Evolutionary conservation across 2,797 vertebrate genomes (phyloP).

Genomic region (Coluber constrictor): DNA sequence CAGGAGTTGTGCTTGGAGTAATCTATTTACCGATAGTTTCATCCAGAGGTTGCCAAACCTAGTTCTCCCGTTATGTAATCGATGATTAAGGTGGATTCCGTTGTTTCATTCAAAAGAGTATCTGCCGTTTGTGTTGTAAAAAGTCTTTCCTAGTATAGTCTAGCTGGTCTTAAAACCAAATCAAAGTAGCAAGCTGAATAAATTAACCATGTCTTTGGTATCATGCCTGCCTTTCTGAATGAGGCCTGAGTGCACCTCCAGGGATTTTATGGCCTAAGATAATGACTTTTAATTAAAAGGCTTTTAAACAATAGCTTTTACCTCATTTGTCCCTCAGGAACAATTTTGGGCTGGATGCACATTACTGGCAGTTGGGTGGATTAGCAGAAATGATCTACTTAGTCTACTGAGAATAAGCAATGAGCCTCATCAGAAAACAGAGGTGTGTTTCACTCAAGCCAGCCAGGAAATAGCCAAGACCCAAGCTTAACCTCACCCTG

Average conservation of each 20-base stretch:
- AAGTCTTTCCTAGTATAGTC: neutral
- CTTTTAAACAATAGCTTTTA: neutral
- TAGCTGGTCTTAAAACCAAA: neutral
- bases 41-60: neutral
- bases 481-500: neutral
- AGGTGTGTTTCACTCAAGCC: neutral
- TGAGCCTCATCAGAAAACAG: constrained; percentile 3
- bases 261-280: neutral
- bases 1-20: neutral
- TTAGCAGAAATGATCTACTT: constrained; percentile 6
- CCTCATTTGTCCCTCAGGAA: neutral
- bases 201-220: neutral
- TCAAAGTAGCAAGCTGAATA: neutral
- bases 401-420: neutral
- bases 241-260: constrained; percentile 3
- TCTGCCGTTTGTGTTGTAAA: neutral
- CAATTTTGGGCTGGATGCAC: neutral
- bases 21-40: neutral
- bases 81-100: neutral
- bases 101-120: neutral
- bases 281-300: neutral
- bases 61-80: neutral
- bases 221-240: neutral
- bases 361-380: neutral
- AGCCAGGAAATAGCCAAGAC: constrained; percentile 22